Conservation (phyloP, 2,797 vertebrate genomes). For the Limnodromus scolopaceus region DNA sequence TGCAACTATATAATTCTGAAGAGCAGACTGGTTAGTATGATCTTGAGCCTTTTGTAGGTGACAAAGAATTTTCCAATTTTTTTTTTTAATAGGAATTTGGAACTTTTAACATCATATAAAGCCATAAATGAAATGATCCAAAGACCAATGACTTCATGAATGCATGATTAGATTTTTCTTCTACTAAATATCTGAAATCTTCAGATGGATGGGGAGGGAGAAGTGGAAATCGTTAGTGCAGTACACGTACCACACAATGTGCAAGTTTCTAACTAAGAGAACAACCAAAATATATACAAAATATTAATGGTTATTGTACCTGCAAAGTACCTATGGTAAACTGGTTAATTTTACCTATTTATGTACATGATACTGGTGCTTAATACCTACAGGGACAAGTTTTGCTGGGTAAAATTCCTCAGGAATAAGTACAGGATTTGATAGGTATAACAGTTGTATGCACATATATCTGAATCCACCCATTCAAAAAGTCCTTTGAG, state of each 20-base stretch:
- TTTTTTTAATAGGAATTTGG: background rate
- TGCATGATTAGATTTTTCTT: background rate
- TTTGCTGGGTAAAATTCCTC: background rate
- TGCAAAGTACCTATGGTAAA: background rate
- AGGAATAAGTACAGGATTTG: background rate
- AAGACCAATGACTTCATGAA: background rate
- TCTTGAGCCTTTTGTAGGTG: background rate
- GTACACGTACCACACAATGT: fast-evolving
- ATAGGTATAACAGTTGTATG: background rate
- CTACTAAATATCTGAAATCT: background rate
- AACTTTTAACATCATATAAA: background rate
- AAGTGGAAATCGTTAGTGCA: background rate
- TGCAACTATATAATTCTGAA: background rate
- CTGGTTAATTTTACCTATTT: background rate
- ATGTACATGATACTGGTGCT: background rate
- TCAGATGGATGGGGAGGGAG: background rate
- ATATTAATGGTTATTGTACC: background rate
- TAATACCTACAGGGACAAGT: background rate
- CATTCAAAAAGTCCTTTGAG: background rate
- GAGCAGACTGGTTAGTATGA: background rate
- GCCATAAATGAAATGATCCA: background rate
- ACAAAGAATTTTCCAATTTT: background rate
- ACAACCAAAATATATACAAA: background rate
- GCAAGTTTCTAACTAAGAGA: background rate
- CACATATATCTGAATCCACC: background rate